These are phyloP conservation scores for Sialia sialis DNA, from an alignment of 2,113 vertebrate species.

Conservation along the genomic window DNA sequence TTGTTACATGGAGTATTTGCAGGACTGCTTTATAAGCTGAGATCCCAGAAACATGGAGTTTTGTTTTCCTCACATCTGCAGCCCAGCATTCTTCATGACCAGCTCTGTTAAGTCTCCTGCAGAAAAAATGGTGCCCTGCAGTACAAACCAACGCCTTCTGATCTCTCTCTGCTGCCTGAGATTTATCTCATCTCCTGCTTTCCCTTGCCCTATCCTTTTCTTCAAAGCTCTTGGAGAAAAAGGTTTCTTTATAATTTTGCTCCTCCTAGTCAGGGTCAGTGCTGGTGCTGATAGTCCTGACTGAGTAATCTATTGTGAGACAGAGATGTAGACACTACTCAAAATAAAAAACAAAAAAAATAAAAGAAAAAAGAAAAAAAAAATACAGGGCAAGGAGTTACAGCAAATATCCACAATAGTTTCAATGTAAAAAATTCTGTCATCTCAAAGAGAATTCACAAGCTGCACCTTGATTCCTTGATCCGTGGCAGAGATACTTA, in stretches of 20 bases:
- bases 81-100: accelerated
- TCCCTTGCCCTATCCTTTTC: not conserved
- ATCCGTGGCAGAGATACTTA: not conserved
- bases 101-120: not conserved
- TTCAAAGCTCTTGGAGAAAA: not conserved
- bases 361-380: not conserved
- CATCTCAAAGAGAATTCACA: not conserved
- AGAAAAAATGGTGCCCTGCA: not conserved
- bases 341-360: not conserved
- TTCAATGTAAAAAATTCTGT: not conserved
- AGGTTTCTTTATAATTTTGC: not conserved
- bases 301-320: not conserved
- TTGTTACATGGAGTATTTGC: not conserved
- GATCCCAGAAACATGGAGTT: not conserved
- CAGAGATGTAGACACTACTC: not conserved
- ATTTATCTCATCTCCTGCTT: not conserved
- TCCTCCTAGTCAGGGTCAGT: not conserved
- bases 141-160: not conserved
- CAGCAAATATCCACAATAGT: not conserved
- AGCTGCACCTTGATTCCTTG: not conserved
- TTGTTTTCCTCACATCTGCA: not conserved
- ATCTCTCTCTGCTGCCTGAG: not conserved
- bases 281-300: not conserved
- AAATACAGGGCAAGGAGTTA: not conserved
- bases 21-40: not conserved